Base-by-base conservation (phyloP, 2,797 vertebrate species). In the Tympanoctomys barrerae region DNA sequence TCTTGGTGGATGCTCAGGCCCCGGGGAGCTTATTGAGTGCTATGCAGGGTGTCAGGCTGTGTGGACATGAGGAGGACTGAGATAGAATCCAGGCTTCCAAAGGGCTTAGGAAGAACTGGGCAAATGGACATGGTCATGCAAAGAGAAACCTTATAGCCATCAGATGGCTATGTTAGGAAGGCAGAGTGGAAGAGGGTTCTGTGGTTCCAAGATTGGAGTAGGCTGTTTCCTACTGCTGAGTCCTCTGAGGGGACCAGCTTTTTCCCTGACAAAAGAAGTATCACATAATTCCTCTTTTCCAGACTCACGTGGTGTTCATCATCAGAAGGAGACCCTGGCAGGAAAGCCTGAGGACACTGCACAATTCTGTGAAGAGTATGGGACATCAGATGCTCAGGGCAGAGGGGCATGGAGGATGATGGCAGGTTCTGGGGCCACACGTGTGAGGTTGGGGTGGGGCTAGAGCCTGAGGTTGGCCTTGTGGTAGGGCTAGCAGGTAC, bases 51-150 rank as follows among this genome's bases (percentile, higher is more conserved):
- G 0, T 31, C 4, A 49, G 28, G 7, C 42, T 62, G 0, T 46
- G 11, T 28, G 54, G 11, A 7, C 46, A 24, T 19, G 59, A 80
- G 39, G 39, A 91, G 83, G 46, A 7, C 31, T 26, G 49, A 68
- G 66, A 52, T 0, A 14, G 62, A 14, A 14, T 79, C 62, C 46
- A 57, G 59, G 8, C n/a, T 16, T 62, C 2, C 0, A 52, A 57
- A 39, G 18, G 26, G 4, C 70, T 91, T 75, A 49, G 6, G 36
- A 42, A 92, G 83, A 70, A 92, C 12, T 14, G 54, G 36, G 66
- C 52, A 80, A 77, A 14, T 0, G 24, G 18, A 46, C 24, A 39
- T 9, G 66, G 33, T 61, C 26, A 70, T 5, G 42, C 73, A 59
- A 61, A 33, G 57, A 57, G 82, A 94, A 70, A 46, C 10, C 21